Conservation (phyloP, 1,140 invertebrate genomes). For the Drosophila asahinai region DNA sequence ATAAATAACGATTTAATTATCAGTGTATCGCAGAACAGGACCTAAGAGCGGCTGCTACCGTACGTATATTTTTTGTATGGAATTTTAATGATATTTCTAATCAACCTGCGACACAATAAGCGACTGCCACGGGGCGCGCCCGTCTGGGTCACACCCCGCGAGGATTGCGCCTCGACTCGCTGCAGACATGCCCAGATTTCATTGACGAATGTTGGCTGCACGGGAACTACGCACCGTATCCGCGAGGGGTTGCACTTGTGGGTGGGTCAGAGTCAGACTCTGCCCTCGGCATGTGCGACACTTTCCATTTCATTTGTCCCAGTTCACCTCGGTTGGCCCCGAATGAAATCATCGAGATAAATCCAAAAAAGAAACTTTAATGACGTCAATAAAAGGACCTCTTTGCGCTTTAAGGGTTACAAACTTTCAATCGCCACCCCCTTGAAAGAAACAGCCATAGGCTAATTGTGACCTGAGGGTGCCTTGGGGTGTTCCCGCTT, state of each 20-base stretch:
- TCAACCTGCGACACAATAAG: constrained; percentile 63
- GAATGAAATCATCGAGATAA: constrained; percentile 60
- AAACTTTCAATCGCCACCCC: constrained; percentile 36
- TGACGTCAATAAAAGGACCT: constrained; percentile 53
- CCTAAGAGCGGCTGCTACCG: constrained; percentile 50
- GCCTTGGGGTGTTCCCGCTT: constrained; percentile 29
- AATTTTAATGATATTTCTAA: constrained; percentile 83
- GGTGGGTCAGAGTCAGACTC: constrained; percentile 31
- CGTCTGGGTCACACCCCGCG: constrained; percentile 44
- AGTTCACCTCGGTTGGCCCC: constrained; percentile 45
- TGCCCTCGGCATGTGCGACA: constrained; percentile 49
- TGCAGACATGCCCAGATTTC: constrained; percentile 66
- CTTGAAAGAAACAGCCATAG: constrained; percentile 8
- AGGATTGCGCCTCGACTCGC: constrained; percentile 14
- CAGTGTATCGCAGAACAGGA: constrained; percentile 25
- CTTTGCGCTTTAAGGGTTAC: constrained; percentile 64
- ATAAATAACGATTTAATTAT: neutral
- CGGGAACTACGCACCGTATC: constrained; percentile 23
- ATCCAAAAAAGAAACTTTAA: constrained; percentile 45
- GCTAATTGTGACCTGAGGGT: constrained; percentile 72
- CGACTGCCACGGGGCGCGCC: constrained; percentile 48
- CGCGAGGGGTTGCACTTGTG: constrained; percentile 60
- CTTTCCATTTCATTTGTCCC: constrained; percentile 73
- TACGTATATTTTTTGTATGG: constrained; percentile 65
- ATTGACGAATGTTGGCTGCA: constrained; percentile 73